These are phyloP conservation scores for Helicoverpa assulta DNA, from an alignment of 2,888 invertebrate species.

Conservation along the genomic window DNA sequence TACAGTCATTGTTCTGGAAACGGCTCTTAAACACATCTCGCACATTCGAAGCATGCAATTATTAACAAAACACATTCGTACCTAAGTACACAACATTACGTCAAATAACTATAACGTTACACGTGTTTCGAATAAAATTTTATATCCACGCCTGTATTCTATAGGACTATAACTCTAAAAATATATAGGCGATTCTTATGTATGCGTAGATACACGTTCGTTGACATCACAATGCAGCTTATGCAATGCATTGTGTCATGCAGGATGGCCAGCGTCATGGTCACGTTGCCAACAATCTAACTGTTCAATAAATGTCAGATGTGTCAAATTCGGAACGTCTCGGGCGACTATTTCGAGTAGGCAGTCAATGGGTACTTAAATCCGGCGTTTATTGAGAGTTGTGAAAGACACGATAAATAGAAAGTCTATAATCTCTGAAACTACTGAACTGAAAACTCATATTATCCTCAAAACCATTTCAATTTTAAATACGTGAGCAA, in stretches of 20 bases:
- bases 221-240: constrained; percentile 69
- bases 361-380: neutral
- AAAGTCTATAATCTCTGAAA: no score
- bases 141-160: constrained; percentile 83
- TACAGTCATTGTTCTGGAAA: neutral
- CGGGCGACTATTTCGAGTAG: neutral
- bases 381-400: no score
- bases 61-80: constrained; percentile 63
- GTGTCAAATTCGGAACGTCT: constrained; percentile 6
- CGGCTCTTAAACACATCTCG: constrained; percentile 11
- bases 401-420: no score
- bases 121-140: constrained; percentile 88
- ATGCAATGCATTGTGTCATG: constrained; percentile 65
- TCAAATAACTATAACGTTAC: constrained; percentile 77
- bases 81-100: constrained; percentile 63
- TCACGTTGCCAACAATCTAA: constrained; percentile 47
- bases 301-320: constrained; percentile 19
- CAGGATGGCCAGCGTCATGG: constrained; percentile 57
- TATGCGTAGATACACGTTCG: constrained; percentile 74
- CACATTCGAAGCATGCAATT: constrained; percentile 55
- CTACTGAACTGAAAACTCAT: no score
- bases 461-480: no score
- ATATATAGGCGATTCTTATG: constrained; percentile 82
- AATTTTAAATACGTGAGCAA: no score
- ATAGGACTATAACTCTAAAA: constrained; percentile 83